Percentiles rank a stretch among this genome's conserved stretches.
Evolutionary conservation across 2,797 vertebrate genomes (phyloP).

Genomic region (Danio choprae): DNA sequence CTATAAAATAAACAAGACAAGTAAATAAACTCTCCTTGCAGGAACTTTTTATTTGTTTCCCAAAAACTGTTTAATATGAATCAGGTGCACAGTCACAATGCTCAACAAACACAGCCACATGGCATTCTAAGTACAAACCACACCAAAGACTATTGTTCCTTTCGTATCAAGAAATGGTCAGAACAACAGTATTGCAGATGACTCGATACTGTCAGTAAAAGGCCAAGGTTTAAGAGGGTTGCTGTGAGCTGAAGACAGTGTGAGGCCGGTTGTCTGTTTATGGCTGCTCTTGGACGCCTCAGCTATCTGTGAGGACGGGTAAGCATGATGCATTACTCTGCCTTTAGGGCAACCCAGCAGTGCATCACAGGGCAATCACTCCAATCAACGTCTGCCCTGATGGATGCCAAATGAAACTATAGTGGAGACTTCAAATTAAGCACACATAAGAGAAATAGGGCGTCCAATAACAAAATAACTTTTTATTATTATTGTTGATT

Average conservation of each 20-base stretch:
- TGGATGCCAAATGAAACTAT: slow-evolving; percentile 55
- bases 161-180: neutral
- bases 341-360: slow-evolving; percentile 71
- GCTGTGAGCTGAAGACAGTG: slow-evolving; percentile 38
- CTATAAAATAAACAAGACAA: neutral
- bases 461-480: slow-evolving; percentile 10
- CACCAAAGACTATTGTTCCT: neutral
- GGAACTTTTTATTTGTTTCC: neutral
- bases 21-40: neutral
- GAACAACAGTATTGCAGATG: neutral
- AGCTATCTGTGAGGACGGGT: slow-evolving; percentile 62
- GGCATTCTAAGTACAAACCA: slow-evolving; percentile 11
- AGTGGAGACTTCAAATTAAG: slow-evolving; percentile 43
- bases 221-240: slow-evolving; percentile 23
- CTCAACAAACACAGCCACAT: neutral
- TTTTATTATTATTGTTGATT: no score
- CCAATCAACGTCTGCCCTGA: slow-evolving; percentile 70
- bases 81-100: neutral
- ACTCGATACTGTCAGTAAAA: neutral
- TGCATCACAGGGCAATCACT: slow-evolving; percentile 70
- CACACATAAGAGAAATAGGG: slow-evolving; percentile 27
- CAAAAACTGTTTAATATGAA: slow-evolving; percentile 4
- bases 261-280: neutral
- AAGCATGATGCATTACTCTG: slow-evolving; percentile 70
- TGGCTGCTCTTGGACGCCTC: slow-evolving; percentile 58